A percentile compares a stretch with the other conserved stretches of the same genome.
Evolutionary conservation across 2,113 vertebrate species (phyloP).

Genomic region (Chiloscyllium plagiosum): DNA sequence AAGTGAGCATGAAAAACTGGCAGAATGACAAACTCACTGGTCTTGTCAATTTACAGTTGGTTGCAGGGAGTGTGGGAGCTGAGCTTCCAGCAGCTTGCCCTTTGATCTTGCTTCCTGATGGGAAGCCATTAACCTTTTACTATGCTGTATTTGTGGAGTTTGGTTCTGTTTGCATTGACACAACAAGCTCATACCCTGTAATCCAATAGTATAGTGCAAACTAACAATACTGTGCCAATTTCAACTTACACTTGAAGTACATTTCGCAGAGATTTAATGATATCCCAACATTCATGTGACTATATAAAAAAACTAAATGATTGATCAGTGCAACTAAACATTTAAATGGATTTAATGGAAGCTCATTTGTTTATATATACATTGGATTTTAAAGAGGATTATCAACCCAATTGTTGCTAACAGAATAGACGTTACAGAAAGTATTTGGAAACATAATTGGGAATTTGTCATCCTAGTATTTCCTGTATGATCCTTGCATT

Average conservation of each 20-base stretch:
- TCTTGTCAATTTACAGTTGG: background rate
- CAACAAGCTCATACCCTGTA: background rate
- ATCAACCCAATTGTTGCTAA: background rate
- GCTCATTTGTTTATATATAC: background rate
- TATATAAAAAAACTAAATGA: background rate
- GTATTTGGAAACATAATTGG: background rate
- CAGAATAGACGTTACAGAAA: background rate
- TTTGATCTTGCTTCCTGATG: background rate
- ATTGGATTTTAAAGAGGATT: background rate
- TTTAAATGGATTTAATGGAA: background rate
- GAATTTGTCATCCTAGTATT: background rate
- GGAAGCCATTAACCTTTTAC: background rate
- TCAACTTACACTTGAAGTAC: background rate
- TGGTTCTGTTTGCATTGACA: background rate
- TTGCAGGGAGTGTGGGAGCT: background rate
- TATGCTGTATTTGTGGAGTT: background rate
- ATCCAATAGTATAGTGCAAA: background rate
- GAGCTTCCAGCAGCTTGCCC: background rate
- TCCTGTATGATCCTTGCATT: background rate
- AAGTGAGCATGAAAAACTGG: background rate
- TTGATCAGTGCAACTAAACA: background rate
- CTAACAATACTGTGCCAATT: background rate
- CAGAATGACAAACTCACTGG: background rate
- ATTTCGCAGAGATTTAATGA: background rate
- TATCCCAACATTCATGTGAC: background rate